Conservation (phyloP, 2,797 vertebrate species). For the Macropus fuliginosus region DNA sequence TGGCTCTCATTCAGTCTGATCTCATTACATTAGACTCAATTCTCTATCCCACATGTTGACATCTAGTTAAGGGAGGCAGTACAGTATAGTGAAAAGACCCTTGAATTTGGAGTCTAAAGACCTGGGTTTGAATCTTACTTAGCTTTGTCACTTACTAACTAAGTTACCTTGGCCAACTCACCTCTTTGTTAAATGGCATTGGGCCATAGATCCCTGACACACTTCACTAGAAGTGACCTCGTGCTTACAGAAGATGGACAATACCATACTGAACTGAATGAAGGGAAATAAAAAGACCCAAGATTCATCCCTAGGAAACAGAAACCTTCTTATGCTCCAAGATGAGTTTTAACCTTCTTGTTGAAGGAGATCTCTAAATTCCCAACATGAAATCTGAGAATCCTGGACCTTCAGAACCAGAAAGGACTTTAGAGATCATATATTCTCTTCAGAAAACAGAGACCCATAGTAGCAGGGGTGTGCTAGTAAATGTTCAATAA, state of each 20-base stretch:
- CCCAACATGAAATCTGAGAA: not conserved
- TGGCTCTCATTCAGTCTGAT: not conserved
- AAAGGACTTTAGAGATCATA: not conserved
- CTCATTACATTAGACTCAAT: not conserved
- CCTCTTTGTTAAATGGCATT: not conserved
- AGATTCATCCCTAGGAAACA: not conserved
- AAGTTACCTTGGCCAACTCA: not conserved
- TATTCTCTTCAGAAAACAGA: not conserved
- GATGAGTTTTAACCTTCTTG: not conserved
- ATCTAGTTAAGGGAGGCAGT: not conserved
- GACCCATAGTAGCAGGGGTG: not conserved
- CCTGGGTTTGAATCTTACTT: not conserved
- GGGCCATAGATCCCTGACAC: not conserved
- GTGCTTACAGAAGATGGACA: not conserved
- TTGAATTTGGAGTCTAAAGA: not conserved
- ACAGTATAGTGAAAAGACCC: not conserved
- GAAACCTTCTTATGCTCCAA: not conserved
- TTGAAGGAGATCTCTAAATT: not conserved
- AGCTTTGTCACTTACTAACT: not conserved
- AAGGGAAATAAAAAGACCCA: not conserved
- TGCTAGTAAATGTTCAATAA: not conserved
- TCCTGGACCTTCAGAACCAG: not conserved
- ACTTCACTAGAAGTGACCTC: not conserved
- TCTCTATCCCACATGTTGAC: not conserved
- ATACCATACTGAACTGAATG: not conserved